phyloP scores from a whole-genome alignment of 1,140 invertebrate genomes.

The Dendroctonus valens region DNA sequence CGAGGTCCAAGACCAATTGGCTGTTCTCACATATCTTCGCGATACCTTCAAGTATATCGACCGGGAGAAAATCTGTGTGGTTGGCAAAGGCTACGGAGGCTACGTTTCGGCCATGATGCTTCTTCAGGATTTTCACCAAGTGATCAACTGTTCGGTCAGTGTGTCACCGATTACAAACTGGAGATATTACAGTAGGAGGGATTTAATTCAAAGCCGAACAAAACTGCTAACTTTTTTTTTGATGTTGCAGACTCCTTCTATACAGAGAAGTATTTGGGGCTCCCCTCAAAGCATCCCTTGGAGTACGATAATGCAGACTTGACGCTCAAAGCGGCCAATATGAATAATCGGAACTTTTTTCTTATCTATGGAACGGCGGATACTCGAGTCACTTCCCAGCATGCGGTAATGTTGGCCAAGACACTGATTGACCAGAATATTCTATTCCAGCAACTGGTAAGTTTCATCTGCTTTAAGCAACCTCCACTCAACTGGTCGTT shows the following conservation, averaged over 20 bases:
- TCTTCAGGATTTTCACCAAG: slow-evolving; percentile 65
- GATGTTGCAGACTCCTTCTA: slow-evolving; percentile 71
- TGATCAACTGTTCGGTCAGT: slow-evolving; percentile 76
- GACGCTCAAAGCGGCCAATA: slow-evolving; percentile 66
- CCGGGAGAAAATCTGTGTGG: slow-evolving; percentile 67
- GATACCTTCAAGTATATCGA: slow-evolving; percentile 76
- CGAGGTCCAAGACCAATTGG: slow-evolving; percentile 83
- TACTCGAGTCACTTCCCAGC: slow-evolving; percentile 78
- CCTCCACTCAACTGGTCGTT: slow-evolving; percentile 18
- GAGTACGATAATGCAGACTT: slow-evolving; percentile 74
- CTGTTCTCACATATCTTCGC: slow-evolving; percentile 72
- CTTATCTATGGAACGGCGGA: slow-evolving; percentile 80
- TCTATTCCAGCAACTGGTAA: slow-evolving; percentile 76
- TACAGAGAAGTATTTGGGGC: slow-evolving; percentile 79
- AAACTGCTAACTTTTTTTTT: not conserved
- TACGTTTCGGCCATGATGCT: slow-evolving; percentile 72
- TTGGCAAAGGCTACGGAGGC: slow-evolving; percentile 71
- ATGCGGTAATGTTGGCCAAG: slow-evolving; percentile 77
- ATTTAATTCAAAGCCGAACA: not conserved
- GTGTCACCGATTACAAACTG: slow-evolving; percentile 81
- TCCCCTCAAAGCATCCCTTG: slow-evolving; percentile 62
- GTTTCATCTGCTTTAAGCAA: slow-evolving; percentile 5
- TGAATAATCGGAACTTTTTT: slow-evolving; percentile 60
- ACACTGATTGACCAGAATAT: slow-evolving; percentile 71
- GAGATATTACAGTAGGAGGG: slow-evolving; percentile 71